Evolutionary conservation across 2,888 invertebrate species (phyloP).

Genomic region (Hanleya hanleyi): DNA sequence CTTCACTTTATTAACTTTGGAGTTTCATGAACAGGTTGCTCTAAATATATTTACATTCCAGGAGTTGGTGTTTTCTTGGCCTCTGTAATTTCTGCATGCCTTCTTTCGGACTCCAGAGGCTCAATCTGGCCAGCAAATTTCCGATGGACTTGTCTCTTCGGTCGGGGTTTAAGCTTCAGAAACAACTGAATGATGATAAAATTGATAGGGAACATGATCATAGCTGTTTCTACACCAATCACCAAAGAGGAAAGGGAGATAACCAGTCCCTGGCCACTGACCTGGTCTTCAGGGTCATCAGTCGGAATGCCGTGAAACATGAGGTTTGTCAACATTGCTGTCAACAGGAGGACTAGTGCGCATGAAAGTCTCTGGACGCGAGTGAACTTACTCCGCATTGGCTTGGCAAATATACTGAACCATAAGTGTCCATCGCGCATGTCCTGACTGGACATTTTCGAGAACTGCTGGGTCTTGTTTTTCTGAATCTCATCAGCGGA

Average conservation of each 20-base stretch:
- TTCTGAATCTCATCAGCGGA: conserved; percentile 32
- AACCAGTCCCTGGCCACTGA: conserved; percentile 31
- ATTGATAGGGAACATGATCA: conserved; percentile 60
- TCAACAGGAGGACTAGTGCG: conserved; percentile 59
- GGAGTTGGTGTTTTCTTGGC: no score
- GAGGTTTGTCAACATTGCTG: conserved; percentile 65
- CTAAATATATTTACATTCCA: no score
- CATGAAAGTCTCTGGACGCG: conserved; percentile 67
- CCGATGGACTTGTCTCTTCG: no score
- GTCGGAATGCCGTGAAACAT: conserved; percentile 65
- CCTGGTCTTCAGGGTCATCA: conserved; percentile 53
- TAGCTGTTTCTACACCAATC: conserved; percentile 55
- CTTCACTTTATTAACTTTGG: no score
- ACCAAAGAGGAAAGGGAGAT: conserved; percentile 47
- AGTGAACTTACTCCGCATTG: conserved; percentile 61
- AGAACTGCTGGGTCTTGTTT: conserved; percentile 43
- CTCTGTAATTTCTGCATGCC: no score
- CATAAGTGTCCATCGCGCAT: conserved; percentile 66
- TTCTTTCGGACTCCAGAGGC: no score
- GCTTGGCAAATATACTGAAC: conserved; percentile 67
- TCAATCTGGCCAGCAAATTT: no score
- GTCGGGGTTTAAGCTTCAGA: conserved; percentile 31
- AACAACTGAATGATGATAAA: conserved; percentile 55
- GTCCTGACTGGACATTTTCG: conserved; percentile 45
- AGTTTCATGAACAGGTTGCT: no score